phyloP scores from a whole-genome alignment of 1,140 invertebrate species.

The Lasioglossum albipes region DNA sequence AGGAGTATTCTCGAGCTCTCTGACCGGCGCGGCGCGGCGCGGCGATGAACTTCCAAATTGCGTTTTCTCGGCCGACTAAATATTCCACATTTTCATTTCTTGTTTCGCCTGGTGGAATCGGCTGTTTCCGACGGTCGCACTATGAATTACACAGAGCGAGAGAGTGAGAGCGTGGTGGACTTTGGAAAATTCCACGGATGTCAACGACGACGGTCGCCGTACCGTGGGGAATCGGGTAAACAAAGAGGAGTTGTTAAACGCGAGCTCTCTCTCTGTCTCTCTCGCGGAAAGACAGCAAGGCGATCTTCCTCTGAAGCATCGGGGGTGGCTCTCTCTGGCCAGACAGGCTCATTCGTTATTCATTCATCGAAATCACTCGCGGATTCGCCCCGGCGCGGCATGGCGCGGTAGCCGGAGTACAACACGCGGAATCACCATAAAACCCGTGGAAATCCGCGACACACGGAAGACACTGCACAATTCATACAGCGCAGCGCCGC shows the following conservation, averaged over 20 bases:
- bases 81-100: too few relatives aligned
- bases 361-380: slow-evolving; percentile 34
- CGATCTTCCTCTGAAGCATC: background rate
- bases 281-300: background rate
- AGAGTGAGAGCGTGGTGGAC: too few relatives aligned
- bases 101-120: too few relatives aligned
- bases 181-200: background rate
- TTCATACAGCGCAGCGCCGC: slow-evolving; percentile 39
- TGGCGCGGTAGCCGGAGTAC: background rate
- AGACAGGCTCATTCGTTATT: slow-evolving; percentile 35
- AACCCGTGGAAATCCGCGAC: slow-evolving; percentile 41
- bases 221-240: background rate
- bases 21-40: too few relatives aligned
- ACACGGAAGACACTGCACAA: slow-evolving; percentile 45
- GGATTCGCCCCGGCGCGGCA: background rate
- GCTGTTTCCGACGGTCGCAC: too few relatives aligned
- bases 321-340: background rate
- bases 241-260: background rate
- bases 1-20: too few relatives aligned
- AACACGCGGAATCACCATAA: slow-evolving; percentile 40
- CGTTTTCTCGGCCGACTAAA: too few relatives aligned
- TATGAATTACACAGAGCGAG: too few relatives aligned
- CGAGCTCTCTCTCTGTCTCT: too few relatives aligned
- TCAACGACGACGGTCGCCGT: background rate
- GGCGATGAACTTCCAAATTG: too few relatives aligned